These are phyloP conservation scores for Spilosoma lubricipeda DNA, from an alignment of 2,888 invertebrate genomes.

Conservation along the genomic window DNA sequence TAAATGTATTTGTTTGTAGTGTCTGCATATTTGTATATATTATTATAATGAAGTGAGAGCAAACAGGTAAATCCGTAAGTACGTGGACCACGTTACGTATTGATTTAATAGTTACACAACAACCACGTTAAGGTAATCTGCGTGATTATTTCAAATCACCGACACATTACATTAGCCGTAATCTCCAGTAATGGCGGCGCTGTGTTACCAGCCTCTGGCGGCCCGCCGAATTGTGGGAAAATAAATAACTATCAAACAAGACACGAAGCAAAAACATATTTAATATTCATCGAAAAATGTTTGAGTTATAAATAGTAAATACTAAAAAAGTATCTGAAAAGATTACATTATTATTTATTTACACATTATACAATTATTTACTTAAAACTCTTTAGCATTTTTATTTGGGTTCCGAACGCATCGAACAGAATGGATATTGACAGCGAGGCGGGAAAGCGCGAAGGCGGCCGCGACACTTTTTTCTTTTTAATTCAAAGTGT, in stretches of 20 bases:
- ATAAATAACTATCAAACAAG: slow-evolving; percentile 38
- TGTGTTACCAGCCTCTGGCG: slow-evolving; percentile 69
- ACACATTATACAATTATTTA: slow-evolving; percentile 59
- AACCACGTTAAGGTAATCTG: slow-evolving; percentile 72
- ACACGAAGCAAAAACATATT: slow-evolving; percentile 38
- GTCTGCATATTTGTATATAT: neutral
- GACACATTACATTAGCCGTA: slow-evolving; percentile 82
- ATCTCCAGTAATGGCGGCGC: slow-evolving; percentile 78
- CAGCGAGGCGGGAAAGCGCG: slow-evolving; percentile 71
- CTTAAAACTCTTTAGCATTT: slow-evolving; percentile 59
- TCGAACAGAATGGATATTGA: slow-evolving; percentile 67
- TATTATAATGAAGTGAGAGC: slow-evolving; percentile 26
- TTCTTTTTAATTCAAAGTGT: slow-evolving; percentile 69
- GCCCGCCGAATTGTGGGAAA: slow-evolving; percentile 62
- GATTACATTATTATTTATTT: slow-evolving; percentile 55
- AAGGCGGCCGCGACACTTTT: slow-evolving; percentile 68
- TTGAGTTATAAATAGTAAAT: slow-evolving; percentile 41
- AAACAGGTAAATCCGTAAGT: slow-evolving; percentile 41
- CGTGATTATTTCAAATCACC: slow-evolving; percentile 85
- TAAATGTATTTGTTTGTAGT: neutral
- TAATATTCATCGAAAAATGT: slow-evolving; percentile 48
- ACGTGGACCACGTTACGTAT: slow-evolving; percentile 56
- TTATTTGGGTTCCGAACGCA: slow-evolving; percentile 58
- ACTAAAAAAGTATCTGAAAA: slow-evolving; percentile 50
- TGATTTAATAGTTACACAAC: slow-evolving; percentile 75